phyloP scores from a whole-genome alignment of 1,140 invertebrate species.

The Ridgeia piscesae region DNA sequence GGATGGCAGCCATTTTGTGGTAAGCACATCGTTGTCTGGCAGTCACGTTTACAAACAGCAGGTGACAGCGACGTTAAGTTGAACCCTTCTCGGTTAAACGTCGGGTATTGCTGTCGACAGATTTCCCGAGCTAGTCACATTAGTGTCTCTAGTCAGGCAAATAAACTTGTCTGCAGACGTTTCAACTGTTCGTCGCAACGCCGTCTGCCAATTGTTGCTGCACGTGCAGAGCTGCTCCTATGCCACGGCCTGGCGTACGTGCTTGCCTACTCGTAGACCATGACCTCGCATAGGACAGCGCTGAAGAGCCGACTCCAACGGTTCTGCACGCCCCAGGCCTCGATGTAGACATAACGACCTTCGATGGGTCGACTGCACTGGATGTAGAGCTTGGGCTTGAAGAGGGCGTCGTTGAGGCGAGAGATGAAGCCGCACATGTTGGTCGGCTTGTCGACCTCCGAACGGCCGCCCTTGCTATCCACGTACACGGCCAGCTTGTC shows the following conservation, averaged over 20 bases:
- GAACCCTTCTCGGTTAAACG: not conserved
- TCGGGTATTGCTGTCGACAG: no score
- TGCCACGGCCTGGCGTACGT: conserved; percentile 51
- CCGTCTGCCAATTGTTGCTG: not conserved
- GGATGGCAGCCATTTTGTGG: no score
- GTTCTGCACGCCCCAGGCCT: conserved; percentile 62
- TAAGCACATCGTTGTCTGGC: not conserved
- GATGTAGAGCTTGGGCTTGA: conserved; percentile 59
- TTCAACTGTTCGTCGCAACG: not conserved
- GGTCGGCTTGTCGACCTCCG: conserved; percentile 42
- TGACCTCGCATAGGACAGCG: conserved; percentile 64
- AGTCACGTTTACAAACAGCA: not conserved
- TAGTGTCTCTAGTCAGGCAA: not conserved
- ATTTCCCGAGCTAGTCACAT: not conserved
- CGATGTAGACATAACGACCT: conserved; percentile 64
- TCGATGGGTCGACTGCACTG: conserved; percentile 58
- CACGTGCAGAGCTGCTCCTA: not conserved
- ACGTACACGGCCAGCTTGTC: conserved; percentile 63
- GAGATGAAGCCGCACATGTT: conserved; percentile 62
- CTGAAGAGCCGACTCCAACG: conserved; percentile 62
- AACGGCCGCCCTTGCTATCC: conserved; percentile 54
- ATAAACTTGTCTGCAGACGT: not conserved
- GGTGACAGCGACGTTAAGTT: not conserved
- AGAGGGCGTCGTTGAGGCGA: conserved; percentile 62
- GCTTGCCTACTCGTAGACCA: conserved; percentile 55